These are phyloP conservation scores for Talpa occidentalis DNA, from an alignment of 2,113 vertebrate species.

Conservation along the genomic window DNA sequence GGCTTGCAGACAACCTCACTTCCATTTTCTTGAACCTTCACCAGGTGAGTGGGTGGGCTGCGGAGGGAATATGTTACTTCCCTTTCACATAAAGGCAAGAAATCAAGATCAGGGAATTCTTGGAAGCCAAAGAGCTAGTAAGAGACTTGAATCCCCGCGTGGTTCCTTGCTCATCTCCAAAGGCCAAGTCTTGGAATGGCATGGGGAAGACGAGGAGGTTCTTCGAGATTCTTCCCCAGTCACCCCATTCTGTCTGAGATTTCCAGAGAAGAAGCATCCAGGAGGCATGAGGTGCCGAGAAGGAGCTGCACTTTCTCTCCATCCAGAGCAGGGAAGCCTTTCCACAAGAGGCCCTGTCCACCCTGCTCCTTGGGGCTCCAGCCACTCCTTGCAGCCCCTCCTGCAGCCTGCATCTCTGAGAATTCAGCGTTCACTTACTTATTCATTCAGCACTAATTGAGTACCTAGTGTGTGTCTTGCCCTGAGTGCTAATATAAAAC, in stretches of 20 bases:
- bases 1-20: not conserved
- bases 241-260: not conserved
- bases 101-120: not conserved
- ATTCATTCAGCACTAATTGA: not conserved
- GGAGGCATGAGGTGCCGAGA: not conserved
- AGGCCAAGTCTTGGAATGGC: not conserved
- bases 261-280: not conserved
- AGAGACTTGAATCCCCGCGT: not conserved
- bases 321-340: no score
- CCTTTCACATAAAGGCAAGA: not conserved
- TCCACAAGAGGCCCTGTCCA: not conserved
- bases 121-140: not conserved
- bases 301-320: not conserved
- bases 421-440: not conserved
- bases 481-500: not conserved
- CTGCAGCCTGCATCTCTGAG: not conserved
- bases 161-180: not conserved
- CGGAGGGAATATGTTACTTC: not conserved
- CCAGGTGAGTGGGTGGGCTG: not conserved
- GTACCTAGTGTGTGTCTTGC: not conserved
- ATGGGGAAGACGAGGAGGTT: no score
- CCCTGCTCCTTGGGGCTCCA: rapidly evolving
- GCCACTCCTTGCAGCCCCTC: not conserved
- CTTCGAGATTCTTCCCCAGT: not conserved
- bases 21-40: not conserved